Conservation (phyloP, 2,888 invertebrate genomes). For the Scaptomyza cyrtandrae region DNA sequence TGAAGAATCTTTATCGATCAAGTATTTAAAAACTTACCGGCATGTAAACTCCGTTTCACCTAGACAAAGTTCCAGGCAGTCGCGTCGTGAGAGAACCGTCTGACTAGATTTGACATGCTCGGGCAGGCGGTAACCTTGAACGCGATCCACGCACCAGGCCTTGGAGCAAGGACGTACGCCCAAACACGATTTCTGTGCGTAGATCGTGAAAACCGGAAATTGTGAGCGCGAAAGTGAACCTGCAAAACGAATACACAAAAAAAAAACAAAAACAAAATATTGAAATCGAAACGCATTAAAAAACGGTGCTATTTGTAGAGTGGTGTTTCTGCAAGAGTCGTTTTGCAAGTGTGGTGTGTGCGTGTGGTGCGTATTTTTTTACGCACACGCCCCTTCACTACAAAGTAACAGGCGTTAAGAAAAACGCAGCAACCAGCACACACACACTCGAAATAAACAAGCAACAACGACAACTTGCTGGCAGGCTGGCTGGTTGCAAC, state of each 20-base stretch:
- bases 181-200: slow-evolving; percentile 97
- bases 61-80: slow-evolving; percentile 95
- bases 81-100: slow-evolving; percentile 91
- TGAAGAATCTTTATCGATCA: not conserved
- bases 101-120: slow-evolving; percentile 92
- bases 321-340: slow-evolving; percentile 18
- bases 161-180: slow-evolving; percentile 95
- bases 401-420: slow-evolving; percentile 81
- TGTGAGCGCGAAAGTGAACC: slow-evolving; percentile 96
- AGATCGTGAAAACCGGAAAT: slow-evolving; percentile 98
- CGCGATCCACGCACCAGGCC: slow-evolving; percentile 97
- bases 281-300: slow-evolving; percentile 24
- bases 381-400: slow-evolving; percentile 78
- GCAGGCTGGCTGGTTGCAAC: slow-evolving; percentile 51
- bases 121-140: slow-evolving; percentile 93
- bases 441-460: not conserved
- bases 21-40: slow-evolving; percentile 88
- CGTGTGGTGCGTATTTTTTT: slow-evolving; percentile 48
- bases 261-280: slow-evolving; percentile 11
- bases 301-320: slow-evolving; percentile 44
- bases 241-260: slow-evolving; percentile 82
- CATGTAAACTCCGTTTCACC: slow-evolving; percentile 96
- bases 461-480: slow-evolving; percentile 41
- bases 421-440: slow-evolving; percentile 38
- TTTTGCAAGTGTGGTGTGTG: slow-evolving; percentile 28